Base-by-base conservation (phyloP, 2,797 vertebrate genomes). In the Cygnus olor region DNA sequence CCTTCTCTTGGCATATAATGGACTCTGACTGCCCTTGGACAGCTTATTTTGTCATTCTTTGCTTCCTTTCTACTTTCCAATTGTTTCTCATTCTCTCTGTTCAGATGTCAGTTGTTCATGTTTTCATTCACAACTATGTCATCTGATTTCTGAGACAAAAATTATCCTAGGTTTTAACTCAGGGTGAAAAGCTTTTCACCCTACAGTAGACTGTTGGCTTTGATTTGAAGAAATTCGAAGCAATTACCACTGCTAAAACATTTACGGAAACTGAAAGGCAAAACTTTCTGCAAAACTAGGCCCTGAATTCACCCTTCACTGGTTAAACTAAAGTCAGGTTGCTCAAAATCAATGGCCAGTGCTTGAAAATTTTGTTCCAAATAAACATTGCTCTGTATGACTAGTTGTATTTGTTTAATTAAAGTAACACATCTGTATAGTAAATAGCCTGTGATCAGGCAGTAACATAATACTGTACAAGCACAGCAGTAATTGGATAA, bases 341-440 rank as follows among this genome's bases (percentile, higher is more conserved):
- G 15, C 19, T 47, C 34, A 76, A 38, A 76, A 88, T 87, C 78
- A 73, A 14, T 68, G 11, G 19, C 14, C 56, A 74, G 44, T 87
- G 18, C 54, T 57, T 71, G 57, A 90, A 44, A 94, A 92, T 86
- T 88, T 92, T 47, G 64, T 77, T 94, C 89, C 76, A 44, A 96
- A 94, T 95, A 97, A 97, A 97, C 42, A 54, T 96, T 96, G 81
- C 92, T 97, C 96, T 94, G 73, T 97, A 92, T 96, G 94, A 91
- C 78, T 97, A 97, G 96, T 93, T 97, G 93, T 89, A 97, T 98
- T 98, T 97, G 95, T 98, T 98, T 98, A 98, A 98, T 98, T 98
- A 97, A 98, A 98, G 97, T 97, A 97, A 97, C 97, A 97, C 89
- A 97, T 97, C 97, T 97, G 95, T 97, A 97, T 95, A 97, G 96